Evolutionary conservation across 2,888 invertebrate species (phyloP), one percentile per base, ranked within the genome.

Genomic region (Napeogenes inachia): DNA sequence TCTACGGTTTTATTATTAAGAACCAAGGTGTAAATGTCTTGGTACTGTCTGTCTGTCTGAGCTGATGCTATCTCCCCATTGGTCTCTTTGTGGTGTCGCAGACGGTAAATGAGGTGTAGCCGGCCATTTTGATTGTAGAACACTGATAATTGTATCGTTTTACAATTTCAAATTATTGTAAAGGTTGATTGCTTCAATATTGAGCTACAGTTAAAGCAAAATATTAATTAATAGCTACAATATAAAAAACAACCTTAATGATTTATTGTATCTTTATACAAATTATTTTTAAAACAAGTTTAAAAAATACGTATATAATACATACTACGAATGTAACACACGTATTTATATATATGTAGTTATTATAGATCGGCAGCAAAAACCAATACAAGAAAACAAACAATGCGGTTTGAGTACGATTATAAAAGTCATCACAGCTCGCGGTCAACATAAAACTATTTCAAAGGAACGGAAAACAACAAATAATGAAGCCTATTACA

Each of bases 401-500:
- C 50, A 56, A 47, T 35, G 59, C 6, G 46, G 54, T 54, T 50
- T 50, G 53, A 53, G n/a, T 13, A 13, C 13, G 45, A 63, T 13
- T 32, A 59, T 63, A 60, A 56, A n/a, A 65, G 63, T 63, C 54
- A 63, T 63, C 61, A 59, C 30, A 63, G 61, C 50, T 45, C 47
- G 59, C 30, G 53, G 13, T 45, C 56, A 55, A 59, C 54, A 63
- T 53, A 55, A 63, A 66, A 68, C 65, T 57, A 59, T 64, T 66
- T 63, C 56, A 65, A 65, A 64, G 58, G 63, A 65, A 69, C 61
- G 61, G 66, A 68, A 69, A 71, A 68, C 63, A 67, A 79, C 78
- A 80, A 83, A 84, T 85, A 85, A 85, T 81, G 81, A 82, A 82
- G 80, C 77, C 81, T 75, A 84, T 84, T 65, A 61, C 66, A 67